Percentiles rank a stretch among this genome's conserved stretches.
Conservation (phyloP, 1,140 invertebrate genomes). For the Venturia canescens region DNA sequence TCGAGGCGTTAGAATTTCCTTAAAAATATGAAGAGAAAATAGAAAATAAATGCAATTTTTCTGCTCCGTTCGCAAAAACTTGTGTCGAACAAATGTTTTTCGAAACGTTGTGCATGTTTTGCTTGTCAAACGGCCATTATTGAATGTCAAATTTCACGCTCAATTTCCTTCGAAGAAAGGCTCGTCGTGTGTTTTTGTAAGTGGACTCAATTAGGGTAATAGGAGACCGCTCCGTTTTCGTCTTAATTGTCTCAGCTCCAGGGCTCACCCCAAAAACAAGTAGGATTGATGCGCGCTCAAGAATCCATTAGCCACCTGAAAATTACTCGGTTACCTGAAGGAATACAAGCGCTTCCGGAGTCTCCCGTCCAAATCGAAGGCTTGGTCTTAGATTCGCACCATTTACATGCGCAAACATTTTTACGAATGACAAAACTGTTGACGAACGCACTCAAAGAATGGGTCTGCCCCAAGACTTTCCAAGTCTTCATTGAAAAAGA, state of each 20-base stretch:
- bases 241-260: not conserved
- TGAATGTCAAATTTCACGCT: not conserved
- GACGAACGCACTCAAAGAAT: not conserved
- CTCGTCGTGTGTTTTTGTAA: not conserved
- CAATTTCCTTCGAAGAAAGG: not conserved
- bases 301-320: not conserved
- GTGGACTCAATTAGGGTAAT: conserved; percentile 50
- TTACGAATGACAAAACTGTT: not conserved
- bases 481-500: not conserved
- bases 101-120: too few relatives aligned
- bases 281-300: not conserved
- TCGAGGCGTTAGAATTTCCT: too few relatives aligned
- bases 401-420: not conserved
- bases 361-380: not conserved
- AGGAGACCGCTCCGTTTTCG: not conserved
- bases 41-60: too few relatives aligned
- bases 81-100: too few relatives aligned
- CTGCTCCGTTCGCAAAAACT: too few relatives aligned
- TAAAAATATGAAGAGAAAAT: too few relatives aligned
- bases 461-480: not conserved
- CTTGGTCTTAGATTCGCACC: not conserved
- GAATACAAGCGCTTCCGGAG: not conserved
- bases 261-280: conserved; percentile 5
- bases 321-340: not conserved
- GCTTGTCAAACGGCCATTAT: not conserved